Evolutionary conservation across 2,113 vertebrate species (phyloP).

Genomic region (Gracilinanus agilis): DNA sequence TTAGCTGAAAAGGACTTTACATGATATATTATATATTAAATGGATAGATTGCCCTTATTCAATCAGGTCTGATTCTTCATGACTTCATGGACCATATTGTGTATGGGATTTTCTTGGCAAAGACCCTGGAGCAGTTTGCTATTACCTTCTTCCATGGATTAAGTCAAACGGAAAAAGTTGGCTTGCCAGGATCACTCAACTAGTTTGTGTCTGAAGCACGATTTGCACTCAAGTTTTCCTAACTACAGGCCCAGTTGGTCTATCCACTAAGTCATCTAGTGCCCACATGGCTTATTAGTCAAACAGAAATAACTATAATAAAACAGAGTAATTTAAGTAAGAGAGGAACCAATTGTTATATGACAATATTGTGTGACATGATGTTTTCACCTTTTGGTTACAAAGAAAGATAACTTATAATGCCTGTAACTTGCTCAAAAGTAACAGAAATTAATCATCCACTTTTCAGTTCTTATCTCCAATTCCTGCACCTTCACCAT

Average conservation of each 20-base stretch:
- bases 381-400: neutral
- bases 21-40: neutral
- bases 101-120: no score
- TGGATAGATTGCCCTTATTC: no score
- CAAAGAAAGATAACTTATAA: neutral
- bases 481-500: slow-evolving; percentile 39
- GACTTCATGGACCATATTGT: no score
- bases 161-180: no score
- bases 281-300: neutral
- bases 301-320: neutral
- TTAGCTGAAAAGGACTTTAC: neutral
- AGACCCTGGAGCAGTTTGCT: no score
- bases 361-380: neutral
- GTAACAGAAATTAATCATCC: neutral
- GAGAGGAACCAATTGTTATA: neutral
- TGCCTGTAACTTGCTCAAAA: neutral
- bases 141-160: no score
- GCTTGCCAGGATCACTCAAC: no score
- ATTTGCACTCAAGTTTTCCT: no score
- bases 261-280: no score
- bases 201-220: no score
- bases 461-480: neutral
- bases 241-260: no score
- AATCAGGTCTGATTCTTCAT: no score
- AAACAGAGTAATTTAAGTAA: neutral